These are phyloP conservation scores for Chymomyza fuscimana DNA, from an alignment of 2,888 invertebrate species.

Conservation along the genomic window DNA sequence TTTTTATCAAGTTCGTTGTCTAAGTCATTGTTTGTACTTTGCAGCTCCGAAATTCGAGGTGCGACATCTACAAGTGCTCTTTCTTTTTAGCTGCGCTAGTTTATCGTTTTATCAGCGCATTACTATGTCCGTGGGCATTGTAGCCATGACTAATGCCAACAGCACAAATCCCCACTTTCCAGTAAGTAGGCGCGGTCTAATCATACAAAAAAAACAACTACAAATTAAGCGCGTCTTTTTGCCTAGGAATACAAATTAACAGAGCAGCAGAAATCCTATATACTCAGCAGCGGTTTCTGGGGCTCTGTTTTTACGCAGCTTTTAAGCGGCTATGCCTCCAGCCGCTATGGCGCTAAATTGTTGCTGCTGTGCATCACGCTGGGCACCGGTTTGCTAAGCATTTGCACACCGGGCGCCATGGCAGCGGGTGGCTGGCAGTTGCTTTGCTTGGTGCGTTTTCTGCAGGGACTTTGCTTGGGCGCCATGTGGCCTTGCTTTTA, in stretches of 20 bases:
- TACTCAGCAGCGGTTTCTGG: constrained; percentile 84
- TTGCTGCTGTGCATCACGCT: constrained; percentile 81
- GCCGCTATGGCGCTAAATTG: constrained; percentile 85
- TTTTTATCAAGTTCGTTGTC: background rate
- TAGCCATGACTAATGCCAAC: constrained; percentile 84
- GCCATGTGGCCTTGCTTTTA: constrained; percentile 84
- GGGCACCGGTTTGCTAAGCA: constrained; percentile 83
- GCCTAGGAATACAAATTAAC: constrained; percentile 81
- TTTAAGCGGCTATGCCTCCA: constrained; percentile 85
- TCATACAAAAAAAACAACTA: too few relatives aligned
- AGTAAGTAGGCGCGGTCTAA: constrained; percentile 63
- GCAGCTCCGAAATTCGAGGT: constrained; percentile 79
- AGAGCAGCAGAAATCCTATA: constrained; percentile 80
- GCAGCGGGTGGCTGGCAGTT: constrained; percentile 82
- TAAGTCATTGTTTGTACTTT: background rate
- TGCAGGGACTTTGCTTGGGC: constrained; percentile 84
- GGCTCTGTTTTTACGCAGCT: constrained; percentile 83
- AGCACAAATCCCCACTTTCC: constrained; percentile 79
- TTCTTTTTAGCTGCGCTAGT: constrained; percentile 79
- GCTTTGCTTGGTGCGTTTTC: constrained; percentile 81
- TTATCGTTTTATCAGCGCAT: constrained; percentile 84
- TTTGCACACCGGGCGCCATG: constrained; percentile 85
- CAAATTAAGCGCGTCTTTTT: constrained; percentile 52
- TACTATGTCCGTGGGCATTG: constrained; percentile 85
- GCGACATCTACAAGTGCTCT: constrained; percentile 82